phyloP scores from a whole-genome alignment of 2,113 vertebrate genomes.

The Atherinomorus stipes region DNA sequence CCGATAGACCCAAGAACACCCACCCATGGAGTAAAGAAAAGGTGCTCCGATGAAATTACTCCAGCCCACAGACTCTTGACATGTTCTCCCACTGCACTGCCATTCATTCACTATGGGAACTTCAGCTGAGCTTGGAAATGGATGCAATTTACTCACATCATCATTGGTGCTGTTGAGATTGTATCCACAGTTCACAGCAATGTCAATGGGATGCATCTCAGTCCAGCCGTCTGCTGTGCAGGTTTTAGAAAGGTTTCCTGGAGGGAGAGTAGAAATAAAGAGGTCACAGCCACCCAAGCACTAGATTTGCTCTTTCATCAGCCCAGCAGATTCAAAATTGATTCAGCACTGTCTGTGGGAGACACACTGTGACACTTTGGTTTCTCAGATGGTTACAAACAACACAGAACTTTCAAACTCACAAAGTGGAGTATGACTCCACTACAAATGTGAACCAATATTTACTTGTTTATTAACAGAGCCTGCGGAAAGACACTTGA shows the following conservation, averaged over 20 bases:
- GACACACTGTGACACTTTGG: background rate
- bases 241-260: constrained; percentile 92
- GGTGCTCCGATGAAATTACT: constrained; percentile 23
- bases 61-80: constrained; percentile 37
- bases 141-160: constrained; percentile 83
- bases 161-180: constrained; percentile 80
- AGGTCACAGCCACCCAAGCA: constrained; percentile 33
- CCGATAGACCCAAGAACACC: constrained; percentile 14
- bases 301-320: constrained; percentile 6
- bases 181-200: constrained; percentile 86
- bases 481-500: constrained; percentile 15
- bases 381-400: constrained; percentile 7
- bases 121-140: background rate
- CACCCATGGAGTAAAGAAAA: constrained; percentile 33
- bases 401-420: background rate
- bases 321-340: constrained; percentile 6
- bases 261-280: constrained; percentile 17
- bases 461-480: no score
- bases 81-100: constrained; percentile 16
- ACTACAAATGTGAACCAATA: constrained; percentile 13
- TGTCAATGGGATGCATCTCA: constrained; percentile 84
- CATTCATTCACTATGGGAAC: constrained; percentile 20
- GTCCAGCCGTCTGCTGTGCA: constrained; percentile 92
- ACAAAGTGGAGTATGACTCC: background rate
- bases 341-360: background rate